Evolutionary conservation across 2,797 vertebrate genomes (phyloP).

Genomic region (Brotula barbata): DNA sequence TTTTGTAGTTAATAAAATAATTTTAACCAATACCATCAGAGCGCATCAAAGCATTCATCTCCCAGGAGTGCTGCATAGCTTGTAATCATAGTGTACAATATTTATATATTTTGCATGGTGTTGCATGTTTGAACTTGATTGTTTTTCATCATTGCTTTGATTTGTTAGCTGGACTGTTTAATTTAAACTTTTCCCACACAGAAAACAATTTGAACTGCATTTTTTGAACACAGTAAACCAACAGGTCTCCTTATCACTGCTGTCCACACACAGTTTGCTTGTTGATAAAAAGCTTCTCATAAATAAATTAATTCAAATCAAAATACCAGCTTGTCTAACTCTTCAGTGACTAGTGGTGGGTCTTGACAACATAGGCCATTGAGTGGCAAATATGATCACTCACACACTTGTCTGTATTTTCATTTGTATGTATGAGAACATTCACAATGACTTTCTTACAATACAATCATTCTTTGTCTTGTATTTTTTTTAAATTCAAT

Average conservation of each 20-base stretch:
- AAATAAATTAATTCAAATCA: conserved; percentile 64
- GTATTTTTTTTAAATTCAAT: too few species aligned
- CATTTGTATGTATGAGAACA: too few species aligned
- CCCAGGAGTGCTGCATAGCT: conserved; percentile 43
- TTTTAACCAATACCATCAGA: conserved; percentile 6
- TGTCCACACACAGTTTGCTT: conserved; percentile 24
- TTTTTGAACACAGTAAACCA: background rate
- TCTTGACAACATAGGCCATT: too few species aligned
- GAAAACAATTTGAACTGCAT: background rate
- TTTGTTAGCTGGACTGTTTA: too few species aligned
- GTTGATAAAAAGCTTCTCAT: conserved; percentile 30
- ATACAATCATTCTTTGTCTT: too few species aligned
- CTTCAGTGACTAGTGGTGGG: background rate
- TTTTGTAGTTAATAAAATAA: conserved; percentile 23
- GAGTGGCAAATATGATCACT: too few species aligned
- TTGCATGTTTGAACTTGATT: conserved; percentile 37
- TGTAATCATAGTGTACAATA: conserved; percentile 64
- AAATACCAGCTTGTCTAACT: background rate
- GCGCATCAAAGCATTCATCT: conserved; percentile 15
- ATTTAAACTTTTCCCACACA: conserved; percentile 7
- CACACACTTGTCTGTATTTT: too few species aligned
- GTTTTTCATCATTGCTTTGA: conserved; percentile 37
- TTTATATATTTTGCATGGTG: conserved; percentile 65
- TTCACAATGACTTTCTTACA: too few species aligned
- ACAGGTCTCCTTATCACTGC: conserved; percentile 10